phyloP scores from a whole-genome alignment of 2,888 invertebrate genomes.

The Anoplius nigerrimus region DNA sequence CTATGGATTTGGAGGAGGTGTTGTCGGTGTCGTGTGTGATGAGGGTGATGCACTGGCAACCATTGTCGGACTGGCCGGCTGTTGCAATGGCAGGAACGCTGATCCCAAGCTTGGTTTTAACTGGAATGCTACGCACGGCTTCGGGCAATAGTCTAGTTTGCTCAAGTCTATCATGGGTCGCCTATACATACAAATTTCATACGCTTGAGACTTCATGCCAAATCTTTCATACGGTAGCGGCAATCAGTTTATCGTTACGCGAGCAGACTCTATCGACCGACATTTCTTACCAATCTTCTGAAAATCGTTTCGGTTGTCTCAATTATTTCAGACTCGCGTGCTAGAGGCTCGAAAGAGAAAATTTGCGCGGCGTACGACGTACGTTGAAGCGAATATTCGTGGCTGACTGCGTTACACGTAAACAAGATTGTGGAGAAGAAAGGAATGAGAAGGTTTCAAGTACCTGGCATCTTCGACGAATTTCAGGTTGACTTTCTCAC shows the following conservation, averaged over 20 bases:
- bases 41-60: constrained; percentile 68
- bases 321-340: no score
- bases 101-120: constrained; percentile 87
- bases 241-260: no score
- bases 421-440: no score
- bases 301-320: no score
- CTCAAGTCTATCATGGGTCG: constrained; percentile 76
- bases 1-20: constrained; percentile 74
- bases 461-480: constrained; percentile 79
- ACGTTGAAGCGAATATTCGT: no score
- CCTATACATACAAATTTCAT: constrained; percentile 61
- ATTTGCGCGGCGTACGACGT: no score
- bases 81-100: constrained; percentile 85
- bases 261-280: no score
- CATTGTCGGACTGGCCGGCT: constrained; percentile 70
- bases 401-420: neutral
- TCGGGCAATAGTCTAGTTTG: constrained; percentile 76
- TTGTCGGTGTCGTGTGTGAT: constrained; percentile 70
- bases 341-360: no score
- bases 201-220: constrained; percentile 11
- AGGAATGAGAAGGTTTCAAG: constrained; percentile 17
- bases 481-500: constrained; percentile 88
- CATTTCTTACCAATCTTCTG: no score
- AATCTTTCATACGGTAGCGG: neutral
- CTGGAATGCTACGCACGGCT: constrained; percentile 84